Evolutionary conservation across 2,113 vertebrate genomes (phyloP), one percentile per base, ranked within the genome.

Genomic region (Oreochromis tanganicae): DNA sequence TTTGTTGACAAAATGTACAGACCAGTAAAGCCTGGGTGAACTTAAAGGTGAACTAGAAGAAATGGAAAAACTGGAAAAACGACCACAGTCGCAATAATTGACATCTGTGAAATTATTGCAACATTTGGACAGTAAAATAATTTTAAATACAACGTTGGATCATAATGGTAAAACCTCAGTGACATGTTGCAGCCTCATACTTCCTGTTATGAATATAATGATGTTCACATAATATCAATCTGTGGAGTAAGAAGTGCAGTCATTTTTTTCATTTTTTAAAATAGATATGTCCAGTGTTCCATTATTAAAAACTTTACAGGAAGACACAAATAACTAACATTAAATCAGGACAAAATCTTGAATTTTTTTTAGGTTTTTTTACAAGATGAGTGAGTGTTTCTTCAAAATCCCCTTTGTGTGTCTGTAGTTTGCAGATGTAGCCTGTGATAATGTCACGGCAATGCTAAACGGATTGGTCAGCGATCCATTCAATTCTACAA

Each of bases 401-500:
- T 75, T 16, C 17, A 32, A 82, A 27, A 6, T 43, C 12, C 12
- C 81, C 21, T 19, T 29, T 13, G 4, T 85, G 85, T 91, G 82
- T 93, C 84, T 88, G 10, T 38, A 98, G 98, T 98, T 97, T 97
- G 97, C 98, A 93, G 95, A 95, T 38, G 52, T 43, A 57, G 97
- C 97, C 2, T 97, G 97, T 91, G 98, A 97, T 36, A 82, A 94
- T 54, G 97, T 97, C 68, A 95, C 96, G 0, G 97, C 91, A 66
- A 96, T 98, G 97, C 96, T 99, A 34, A 97, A 98, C 4, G 98
- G 97, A 36, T 97, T 97, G 10, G 0, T 92, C 71, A 9, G 55
- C 5, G 91, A 89, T 8, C 94, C 97, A 21, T 98, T 97, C 92
- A 84, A 50, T 59, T 81, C 50, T 52, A 34, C 1, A 34, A 98